phyloP scores from a whole-genome alignment of 2,797 vertebrate species.

The Cyprinodon diabolis region DNA sequence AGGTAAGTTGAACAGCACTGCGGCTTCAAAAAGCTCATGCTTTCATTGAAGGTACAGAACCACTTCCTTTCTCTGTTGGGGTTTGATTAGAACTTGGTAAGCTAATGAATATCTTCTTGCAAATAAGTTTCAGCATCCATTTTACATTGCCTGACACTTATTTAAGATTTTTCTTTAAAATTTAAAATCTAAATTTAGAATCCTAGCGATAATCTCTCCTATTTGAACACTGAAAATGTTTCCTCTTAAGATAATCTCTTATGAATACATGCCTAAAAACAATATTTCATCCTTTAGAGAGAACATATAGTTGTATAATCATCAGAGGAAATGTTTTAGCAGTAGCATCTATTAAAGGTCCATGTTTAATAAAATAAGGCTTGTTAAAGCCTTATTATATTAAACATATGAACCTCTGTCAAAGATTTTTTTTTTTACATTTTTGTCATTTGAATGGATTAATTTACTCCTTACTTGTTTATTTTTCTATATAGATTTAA shows the following conservation, averaged over 20 bases:
- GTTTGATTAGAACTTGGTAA: conserved; percentile 41
- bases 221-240: background rate
- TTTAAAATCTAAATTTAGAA: background rate
- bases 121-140: background rate
- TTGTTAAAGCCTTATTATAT: too few relatives aligned
- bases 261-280: background rate
- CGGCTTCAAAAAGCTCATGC: conserved; percentile 29
- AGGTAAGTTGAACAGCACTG: conserved; percentile 32
- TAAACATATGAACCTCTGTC: too few relatives aligned
- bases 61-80: conserved; percentile 22
- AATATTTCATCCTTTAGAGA: background rate
- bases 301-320: background rate
- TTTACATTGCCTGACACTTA: background rate
- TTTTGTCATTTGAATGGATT: too few relatives aligned
- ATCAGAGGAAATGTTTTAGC: background rate
- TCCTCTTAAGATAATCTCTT: background rate
- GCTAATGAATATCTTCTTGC: conserved; percentile 47
- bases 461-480: too few relatives aligned
- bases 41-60: conserved; percentile 21
- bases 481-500: too few relatives aligned
- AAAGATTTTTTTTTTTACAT: too few relatives aligned
- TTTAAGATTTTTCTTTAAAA: background rate
- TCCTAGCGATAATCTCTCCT: background rate
- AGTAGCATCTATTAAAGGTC: background rate
- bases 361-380: too few relatives aligned